Evolutionary conservation across 1,140 invertebrate species (phyloP).

Genomic region (Carcinoscorpius rotundicauda): DNA sequence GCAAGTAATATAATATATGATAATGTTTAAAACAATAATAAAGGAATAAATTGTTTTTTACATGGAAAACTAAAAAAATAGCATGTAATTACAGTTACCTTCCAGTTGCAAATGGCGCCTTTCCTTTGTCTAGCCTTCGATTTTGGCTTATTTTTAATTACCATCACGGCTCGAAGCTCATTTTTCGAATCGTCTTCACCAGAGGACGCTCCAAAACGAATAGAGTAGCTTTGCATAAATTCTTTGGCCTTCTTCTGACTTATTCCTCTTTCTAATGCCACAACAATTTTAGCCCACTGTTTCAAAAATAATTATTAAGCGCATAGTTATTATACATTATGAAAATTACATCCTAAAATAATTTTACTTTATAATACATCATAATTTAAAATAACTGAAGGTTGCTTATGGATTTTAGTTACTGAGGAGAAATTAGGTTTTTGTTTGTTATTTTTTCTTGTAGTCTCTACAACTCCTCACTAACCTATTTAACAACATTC

Average conservation of each 20-base stretch:
- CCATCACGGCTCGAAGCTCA: slow-evolving; percentile 70
- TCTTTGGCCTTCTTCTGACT: slow-evolving; percentile 74
- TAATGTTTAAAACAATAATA: neutral
- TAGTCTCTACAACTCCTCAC: too few species aligned
- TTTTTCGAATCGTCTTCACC: slow-evolving; percentile 36
- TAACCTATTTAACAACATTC: too few species aligned
- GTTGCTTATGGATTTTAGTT: too few species aligned
- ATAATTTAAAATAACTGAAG: too few species aligned
- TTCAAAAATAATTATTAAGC: neutral
- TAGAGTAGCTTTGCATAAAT: slow-evolving; percentile 89
- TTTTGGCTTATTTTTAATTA: slow-evolving; percentile 94
- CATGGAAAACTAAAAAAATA: neutral
- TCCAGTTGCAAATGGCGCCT: slow-evolving; percentile 94
- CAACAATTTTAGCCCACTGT: slow-evolving; percentile 96
- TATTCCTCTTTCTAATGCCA: slow-evolving; percentile 83
- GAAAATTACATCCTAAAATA: too few species aligned
- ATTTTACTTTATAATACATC: too few species aligned
- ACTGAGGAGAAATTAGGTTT: too few species aligned
- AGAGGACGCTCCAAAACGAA: slow-evolving; percentile 57
- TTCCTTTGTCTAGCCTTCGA: slow-evolving; percentile 91
- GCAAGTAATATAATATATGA: slow-evolving; percentile 2
- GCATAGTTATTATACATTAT: too few species aligned
- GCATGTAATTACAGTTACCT: slow-evolving; percentile 45
- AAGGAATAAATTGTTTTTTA: neutral
- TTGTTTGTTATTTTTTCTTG: too few species aligned